Conservation (phyloP, 2,888 invertebrate species). For the Platerodrilus igneus region DNA sequence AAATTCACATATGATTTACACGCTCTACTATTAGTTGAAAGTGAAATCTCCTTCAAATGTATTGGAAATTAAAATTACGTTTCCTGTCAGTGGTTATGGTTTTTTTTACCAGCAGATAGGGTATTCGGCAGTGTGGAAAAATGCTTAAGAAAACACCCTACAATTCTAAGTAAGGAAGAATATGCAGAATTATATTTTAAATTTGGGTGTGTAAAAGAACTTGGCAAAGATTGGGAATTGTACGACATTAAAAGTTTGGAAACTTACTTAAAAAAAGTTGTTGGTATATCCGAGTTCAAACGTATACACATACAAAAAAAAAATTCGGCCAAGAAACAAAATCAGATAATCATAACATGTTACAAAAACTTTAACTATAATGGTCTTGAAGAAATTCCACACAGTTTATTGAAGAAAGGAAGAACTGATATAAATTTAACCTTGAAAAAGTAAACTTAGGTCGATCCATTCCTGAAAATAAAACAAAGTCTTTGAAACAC, state of each 20-base stretch:
- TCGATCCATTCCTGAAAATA: no score
- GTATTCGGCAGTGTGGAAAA: slow-evolving; percentile 14
- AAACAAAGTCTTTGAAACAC: no score
- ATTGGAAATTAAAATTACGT: slow-evolving; percentile 6
- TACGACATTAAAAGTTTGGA: slow-evolving; percentile 11
- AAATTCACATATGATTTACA: slow-evolving; percentile 10
- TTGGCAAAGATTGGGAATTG: slow-evolving; percentile 11
- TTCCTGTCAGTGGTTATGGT: slow-evolving; percentile 13
- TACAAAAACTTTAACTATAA: no score
- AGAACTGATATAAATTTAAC: no score
- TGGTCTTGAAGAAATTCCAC: no score
- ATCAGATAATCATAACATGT: no score
- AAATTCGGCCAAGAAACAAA: no score
- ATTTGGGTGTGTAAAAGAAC: slow-evolving; percentile 11
- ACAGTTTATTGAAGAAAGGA: no score
- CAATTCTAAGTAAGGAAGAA: slow-evolving; percentile 5
- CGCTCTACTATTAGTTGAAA: slow-evolving; percentile 7
- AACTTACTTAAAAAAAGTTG: slow-evolving; percentile 12
- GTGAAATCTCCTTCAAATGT: slow-evolving; percentile 10
- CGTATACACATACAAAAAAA: no score
- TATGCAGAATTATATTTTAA: slow-evolving; percentile 11
- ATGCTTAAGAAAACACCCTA: slow-evolving; percentile 5
- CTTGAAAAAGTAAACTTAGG: no score
- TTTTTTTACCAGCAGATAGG: slow-evolving; percentile 15
- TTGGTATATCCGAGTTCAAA: slow-evolving; percentile 14